A percentile compares a stretch with the other conserved stretches of the same genome.
Conservation (phyloP, 2,888 invertebrate genomes). For the Ypsolopha scabrella region DNA sequence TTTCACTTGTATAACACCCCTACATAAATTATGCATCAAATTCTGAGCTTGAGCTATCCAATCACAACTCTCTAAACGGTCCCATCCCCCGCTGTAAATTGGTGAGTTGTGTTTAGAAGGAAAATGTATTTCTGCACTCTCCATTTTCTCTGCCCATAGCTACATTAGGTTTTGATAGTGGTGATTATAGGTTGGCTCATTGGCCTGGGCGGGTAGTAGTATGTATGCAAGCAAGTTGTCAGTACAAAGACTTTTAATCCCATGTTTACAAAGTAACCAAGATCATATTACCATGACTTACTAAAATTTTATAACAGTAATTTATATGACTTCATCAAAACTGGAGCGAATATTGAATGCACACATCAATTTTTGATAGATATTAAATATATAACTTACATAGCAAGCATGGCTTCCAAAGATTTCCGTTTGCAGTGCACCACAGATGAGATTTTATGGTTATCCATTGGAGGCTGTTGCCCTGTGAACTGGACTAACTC, state of each 20-base stretch:
- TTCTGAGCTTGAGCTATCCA: no score
- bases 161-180: no score
- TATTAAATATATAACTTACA: background rate
- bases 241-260: background rate
- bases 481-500: slow-evolving; percentile 60
- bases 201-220: no score
- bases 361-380: background rate
- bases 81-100: no score
- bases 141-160: no score
- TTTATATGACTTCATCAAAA: background rate
- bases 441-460: slow-evolving; percentile 24
- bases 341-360: background rate
- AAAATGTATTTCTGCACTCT: no score
- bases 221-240: no score
- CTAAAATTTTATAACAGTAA: background rate
- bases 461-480: slow-evolving; percentile 29
- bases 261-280: background rate
- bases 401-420: slow-evolving; percentile 42
- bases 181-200: no score
- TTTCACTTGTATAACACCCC: no score
- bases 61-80: no score
- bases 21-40: no score
- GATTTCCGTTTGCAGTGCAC: slow-evolving; percentile 58
- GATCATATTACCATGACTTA: background rate
- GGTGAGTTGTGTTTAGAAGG: no score